A percentile compares a stretch with the other conserved stretches of the same genome.
Conservation (phyloP, 2,797 vertebrate species). For the Carapus acus region DNA sequence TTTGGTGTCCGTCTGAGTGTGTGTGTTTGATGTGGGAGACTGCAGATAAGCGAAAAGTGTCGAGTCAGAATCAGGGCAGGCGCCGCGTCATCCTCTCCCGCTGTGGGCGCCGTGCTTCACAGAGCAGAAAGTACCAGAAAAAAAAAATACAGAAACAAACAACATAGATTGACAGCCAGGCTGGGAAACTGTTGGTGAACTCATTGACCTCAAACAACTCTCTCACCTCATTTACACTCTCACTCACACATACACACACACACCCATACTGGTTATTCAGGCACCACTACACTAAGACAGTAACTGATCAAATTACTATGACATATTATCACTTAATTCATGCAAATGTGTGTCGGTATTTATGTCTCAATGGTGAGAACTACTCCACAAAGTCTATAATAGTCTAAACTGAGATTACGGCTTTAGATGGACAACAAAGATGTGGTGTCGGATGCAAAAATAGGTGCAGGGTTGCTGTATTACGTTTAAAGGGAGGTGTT, state of each 20-base stretch:
- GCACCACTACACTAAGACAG: conserved; percentile 14
- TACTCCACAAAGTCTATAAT: no score
- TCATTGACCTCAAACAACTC: conserved; percentile 13
- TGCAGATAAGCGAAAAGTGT: conserved; percentile 49
- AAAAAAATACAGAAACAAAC: neutral
- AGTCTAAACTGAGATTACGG: no score
- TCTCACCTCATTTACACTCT: conserved; percentile 1
- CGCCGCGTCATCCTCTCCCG: conserved; percentile 14
- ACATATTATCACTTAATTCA: no score
- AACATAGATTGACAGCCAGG: neutral
- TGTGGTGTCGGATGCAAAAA: no score
- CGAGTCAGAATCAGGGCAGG: conserved; percentile 54
- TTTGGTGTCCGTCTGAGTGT: conserved; percentile 7
- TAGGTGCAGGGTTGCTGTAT: no score
- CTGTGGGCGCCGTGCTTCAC: conserved; percentile 18
- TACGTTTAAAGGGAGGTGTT: no score
- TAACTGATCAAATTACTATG: conserved; percentile 3
- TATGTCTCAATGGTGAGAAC: no score
- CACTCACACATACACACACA: conserved; percentile 7
- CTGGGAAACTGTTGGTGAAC: conserved; percentile 23
- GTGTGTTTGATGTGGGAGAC: conserved; percentile 45
- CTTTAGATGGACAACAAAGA: no score
- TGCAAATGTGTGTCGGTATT: no score
- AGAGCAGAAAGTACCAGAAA: conserved; percentile 21
- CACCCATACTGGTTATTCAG: neutral